phyloP scores from a whole-genome alignment of 2,113 vertebrate species.

The Lipophrys pholis region DNA sequence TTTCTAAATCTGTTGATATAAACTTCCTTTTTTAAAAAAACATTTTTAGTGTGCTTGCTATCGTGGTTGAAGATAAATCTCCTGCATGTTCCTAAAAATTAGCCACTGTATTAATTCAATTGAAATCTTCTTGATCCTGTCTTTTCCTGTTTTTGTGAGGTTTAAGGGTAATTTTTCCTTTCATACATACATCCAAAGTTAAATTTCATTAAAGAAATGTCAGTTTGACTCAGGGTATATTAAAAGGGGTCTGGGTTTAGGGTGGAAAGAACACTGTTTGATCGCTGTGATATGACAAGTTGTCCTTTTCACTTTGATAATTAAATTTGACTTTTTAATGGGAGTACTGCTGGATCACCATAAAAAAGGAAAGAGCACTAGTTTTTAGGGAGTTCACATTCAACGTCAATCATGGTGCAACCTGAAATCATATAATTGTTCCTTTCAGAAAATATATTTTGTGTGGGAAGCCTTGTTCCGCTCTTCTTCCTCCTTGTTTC shows the following conservation, averaged over 20 bases:
- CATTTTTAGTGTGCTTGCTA: too few species aligned
- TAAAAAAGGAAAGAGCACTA: conserved; percentile 5
- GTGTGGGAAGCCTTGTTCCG: conserved; percentile 13
- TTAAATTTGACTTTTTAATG: conserved; percentile 32
- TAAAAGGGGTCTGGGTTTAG: neutral
- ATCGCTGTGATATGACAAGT: neutral
- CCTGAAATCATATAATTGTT: conserved; percentile 35
- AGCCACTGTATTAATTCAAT: too few species aligned
- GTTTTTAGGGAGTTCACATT: conserved; percentile 27
- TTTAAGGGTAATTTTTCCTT: conserved; percentile 32
- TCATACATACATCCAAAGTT: conserved; percentile 22
- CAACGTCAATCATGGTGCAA: conserved; percentile 27
- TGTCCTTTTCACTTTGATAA: conserved; percentile 24
- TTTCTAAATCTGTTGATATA: too few species aligned
- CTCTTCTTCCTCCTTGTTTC: conserved; percentile 8
- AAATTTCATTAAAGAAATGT: conserved; percentile 30
- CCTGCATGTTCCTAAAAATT: too few species aligned
- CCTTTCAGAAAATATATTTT: conserved; percentile 35
- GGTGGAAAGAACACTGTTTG: conserved; percentile 1
- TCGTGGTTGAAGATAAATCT: too few species aligned
- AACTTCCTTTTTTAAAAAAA: too few species aligned
- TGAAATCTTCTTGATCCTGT: too few species aligned
- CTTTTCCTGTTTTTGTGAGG: conserved; percentile 4
- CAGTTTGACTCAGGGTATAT: conserved; percentile 7
- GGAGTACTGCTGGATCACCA: neutral